A percentile compares a stretch with the other conserved stretches of the same genome.
These are phyloP conservation scores for Semnornis frantzii DNA, from an alignment of 2,113 vertebrate genomes.

Conservation along the genomic window DNA sequence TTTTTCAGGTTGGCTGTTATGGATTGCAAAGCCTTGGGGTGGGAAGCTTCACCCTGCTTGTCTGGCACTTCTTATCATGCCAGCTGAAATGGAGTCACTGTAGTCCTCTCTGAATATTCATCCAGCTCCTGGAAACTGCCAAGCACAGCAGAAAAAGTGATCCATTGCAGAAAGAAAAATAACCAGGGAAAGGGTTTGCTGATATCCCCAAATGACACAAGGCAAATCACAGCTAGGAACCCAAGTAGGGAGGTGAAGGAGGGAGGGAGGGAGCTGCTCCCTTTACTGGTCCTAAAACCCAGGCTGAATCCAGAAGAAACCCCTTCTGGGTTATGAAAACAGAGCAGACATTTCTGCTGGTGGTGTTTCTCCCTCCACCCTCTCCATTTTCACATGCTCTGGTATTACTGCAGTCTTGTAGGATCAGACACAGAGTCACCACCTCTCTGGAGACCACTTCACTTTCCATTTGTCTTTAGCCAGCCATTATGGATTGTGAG, in stretches of 20 bases:
- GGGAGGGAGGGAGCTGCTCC: neutral
- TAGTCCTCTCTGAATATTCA: neutral
- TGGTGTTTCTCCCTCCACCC: slow-evolving; percentile 30
- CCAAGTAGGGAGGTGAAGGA: neutral
- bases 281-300: neutral
- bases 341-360: slow-evolving; percentile 42
- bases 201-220: slow-evolving; percentile 5
- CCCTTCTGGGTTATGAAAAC: slow-evolving; percentile 42
- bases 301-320: slow-evolving; percentile 31
- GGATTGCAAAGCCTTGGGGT: neutral
- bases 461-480: slow-evolving; percentile 35
- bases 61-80: slow-evolving; percentile 16
- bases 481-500: slow-evolving; percentile 23
- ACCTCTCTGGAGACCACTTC: neutral
- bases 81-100: neutral
- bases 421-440: slow-evolving; percentile 39
- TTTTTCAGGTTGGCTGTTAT: neutral
- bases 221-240: slow-evolving; percentile 11
- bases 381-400: slow-evolving; percentile 32
- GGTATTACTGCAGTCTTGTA: slow-evolving; percentile 10
- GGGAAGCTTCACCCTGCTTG: neutral
- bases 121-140: slow-evolving; percentile 20
- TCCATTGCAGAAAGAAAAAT: slow-evolving; percentile 19
- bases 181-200: neutral
- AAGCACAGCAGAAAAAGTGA: slow-evolving; percentile 47